Evolutionary conservation across 2,113 vertebrate species (phyloP).

Genomic region (Rhynchomys soricoides): DNA sequence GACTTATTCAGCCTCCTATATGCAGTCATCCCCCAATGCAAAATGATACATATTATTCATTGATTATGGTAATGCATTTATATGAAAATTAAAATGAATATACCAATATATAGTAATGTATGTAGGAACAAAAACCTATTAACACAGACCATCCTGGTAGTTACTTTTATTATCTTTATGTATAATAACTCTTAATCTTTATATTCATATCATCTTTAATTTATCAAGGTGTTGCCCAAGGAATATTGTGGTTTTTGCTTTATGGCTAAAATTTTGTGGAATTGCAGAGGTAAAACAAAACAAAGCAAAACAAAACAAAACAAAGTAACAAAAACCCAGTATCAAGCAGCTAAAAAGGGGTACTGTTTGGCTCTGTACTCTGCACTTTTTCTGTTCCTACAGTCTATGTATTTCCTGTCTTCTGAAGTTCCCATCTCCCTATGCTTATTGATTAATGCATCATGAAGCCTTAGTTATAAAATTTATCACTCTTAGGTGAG

Average conservation of each 20-base stretch:
- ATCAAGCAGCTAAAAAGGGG: not conserved
- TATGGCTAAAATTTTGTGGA: not conserved
- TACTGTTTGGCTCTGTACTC: not conserved
- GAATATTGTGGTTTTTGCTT: not conserved
- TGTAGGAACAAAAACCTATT: not conserved
- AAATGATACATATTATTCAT: not conserved
- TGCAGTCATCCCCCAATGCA: not conserved
- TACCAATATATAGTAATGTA: not conserved
- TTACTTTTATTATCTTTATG: not conserved
- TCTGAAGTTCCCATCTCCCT: not conserved
- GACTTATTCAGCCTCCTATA: not conserved
- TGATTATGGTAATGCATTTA: not conserved
- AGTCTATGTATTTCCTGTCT: not conserved
- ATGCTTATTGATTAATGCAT: not conserved
- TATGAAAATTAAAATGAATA: not conserved
- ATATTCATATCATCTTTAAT: not conserved
- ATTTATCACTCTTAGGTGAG: not conserved
- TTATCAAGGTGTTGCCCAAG: not conserved
- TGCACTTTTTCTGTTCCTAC: not conserved
- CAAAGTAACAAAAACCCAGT: not conserved
- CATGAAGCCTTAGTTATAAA: slow-evolving; percentile 35
- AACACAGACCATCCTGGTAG: not conserved
- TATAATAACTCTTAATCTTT: not conserved
- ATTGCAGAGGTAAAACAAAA: not conserved
- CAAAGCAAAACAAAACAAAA: not conserved